phyloP scores from a whole-genome alignment of 1,140 invertebrate species.

The Scaptomyza montana region DNA sequence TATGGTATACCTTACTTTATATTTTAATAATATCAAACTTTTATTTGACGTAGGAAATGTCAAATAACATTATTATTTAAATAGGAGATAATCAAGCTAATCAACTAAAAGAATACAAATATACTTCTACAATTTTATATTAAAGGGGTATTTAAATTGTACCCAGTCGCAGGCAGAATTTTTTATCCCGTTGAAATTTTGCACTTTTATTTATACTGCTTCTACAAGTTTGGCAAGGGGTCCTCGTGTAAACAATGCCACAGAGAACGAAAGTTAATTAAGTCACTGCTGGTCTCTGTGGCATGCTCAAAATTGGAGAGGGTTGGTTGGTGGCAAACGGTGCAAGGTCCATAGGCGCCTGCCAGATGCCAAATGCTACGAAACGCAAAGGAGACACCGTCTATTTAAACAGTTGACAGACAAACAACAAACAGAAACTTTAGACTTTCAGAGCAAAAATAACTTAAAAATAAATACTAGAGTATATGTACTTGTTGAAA shows the following conservation, averaged over 20 bases:
- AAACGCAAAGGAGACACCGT: constrained; percentile 20
- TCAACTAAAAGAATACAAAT: neutral
- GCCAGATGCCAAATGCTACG: constrained; percentile 34
- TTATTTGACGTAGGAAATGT: too few relatives aligned
- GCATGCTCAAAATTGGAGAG: neutral
- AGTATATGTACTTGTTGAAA: neutral
- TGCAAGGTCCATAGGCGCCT: neutral
- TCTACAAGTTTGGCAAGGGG: constrained; percentile 31
- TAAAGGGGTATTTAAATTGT: constrained; percentile 13
- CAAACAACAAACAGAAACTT: neutral
- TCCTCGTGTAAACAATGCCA: constrained; percentile 46
- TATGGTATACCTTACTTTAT: neutral
- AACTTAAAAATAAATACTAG: constrained; percentile 39
- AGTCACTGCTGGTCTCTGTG: constrained; percentile 31
- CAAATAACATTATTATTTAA: neutral
- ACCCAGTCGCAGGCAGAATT: neutral
- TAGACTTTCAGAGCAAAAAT: constrained; percentile 21
- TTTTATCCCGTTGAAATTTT: constrained; percentile 36
- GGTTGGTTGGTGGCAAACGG: neutral
- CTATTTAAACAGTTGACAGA: constrained; percentile 27
- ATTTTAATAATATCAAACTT: too few relatives aligned
- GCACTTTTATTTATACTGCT: constrained; percentile 45
- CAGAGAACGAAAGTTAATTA: constrained; percentile 72
- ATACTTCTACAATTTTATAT: neutral
- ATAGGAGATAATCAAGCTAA: neutral